phyloP scores from a whole-genome alignment of 2,797 vertebrate species.

The Chanos chanos region DNA sequence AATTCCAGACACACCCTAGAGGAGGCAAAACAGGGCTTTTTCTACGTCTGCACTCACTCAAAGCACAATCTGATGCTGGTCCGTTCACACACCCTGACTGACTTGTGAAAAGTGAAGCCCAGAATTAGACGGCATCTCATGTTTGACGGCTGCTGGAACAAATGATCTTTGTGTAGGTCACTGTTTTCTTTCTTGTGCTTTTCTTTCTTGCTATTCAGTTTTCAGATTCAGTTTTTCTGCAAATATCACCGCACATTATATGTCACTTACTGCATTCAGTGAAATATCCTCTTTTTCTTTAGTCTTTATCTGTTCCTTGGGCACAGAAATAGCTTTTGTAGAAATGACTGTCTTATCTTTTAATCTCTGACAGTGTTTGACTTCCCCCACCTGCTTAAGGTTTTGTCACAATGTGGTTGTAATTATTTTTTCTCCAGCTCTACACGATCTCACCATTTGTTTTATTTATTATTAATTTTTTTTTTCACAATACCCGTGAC shows the following conservation, averaged over 20 bases:
- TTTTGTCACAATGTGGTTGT: constrained; percentile 25
- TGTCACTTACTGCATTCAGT: constrained; percentile 19
- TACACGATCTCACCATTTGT: constrained; percentile 46
- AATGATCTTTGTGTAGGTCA: constrained; percentile 43
- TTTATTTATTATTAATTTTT: too few relatives aligned
- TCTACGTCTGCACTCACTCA: constrained; percentile 10
- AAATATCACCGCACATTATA: constrained; percentile 17
- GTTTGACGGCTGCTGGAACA: constrained; percentile 26
- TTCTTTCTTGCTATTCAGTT: constrained; percentile 12
- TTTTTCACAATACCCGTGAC: constrained; percentile 50
- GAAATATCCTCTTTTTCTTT: constrained; percentile 6
- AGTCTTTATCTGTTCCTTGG: background rate
- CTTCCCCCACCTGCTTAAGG: constrained; percentile 24
- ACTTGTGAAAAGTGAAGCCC: background rate
- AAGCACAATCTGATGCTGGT: background rate
- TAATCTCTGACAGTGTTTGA: constrained; percentile 47
- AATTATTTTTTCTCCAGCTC: constrained; percentile 50
- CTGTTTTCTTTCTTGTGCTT: background rate
- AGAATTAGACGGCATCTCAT: constrained; percentile 25
- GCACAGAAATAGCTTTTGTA: background rate
- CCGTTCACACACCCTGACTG: background rate
- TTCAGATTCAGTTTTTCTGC: constrained; percentile 19
- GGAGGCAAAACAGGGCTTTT: background rate
- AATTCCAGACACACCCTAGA: too few relatives aligned
- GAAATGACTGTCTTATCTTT: constrained; percentile 38